Evolutionary conservation across 2,113 vertebrate species (phyloP).

Genomic region (Saccopteryx bilineata): DNA sequence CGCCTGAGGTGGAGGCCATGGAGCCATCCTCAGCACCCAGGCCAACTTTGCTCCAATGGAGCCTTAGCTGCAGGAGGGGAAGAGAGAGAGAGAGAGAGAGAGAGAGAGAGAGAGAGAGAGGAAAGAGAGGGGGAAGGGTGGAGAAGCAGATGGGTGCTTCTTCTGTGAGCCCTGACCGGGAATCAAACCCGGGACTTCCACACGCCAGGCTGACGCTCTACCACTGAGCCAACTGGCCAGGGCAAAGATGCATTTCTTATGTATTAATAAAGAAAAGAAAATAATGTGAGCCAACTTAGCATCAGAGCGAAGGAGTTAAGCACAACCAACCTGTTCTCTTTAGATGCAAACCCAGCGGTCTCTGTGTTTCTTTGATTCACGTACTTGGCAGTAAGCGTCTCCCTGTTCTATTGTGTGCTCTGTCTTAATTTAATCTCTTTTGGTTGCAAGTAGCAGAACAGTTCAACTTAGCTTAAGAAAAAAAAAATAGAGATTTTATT

Average conservation of each 20-base stretch:
- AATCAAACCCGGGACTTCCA: no score
- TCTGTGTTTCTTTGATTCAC: constrained; percentile 15
- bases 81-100: no score
- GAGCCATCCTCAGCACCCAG: no score
- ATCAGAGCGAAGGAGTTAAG: neutral
- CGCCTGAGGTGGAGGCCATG: no score
- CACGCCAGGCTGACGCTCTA: no score
- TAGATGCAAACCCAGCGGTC: neutral
- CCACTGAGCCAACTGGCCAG: no score
- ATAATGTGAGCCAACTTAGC: neutral
- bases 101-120: no score
- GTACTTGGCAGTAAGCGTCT: neutral
- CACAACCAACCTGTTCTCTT: neutral
- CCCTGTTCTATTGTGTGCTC: neutral
- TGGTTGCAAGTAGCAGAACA: neutral
- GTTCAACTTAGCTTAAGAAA: neutral
- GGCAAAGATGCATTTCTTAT: neutral
- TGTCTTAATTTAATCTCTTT: constrained; percentile 35
- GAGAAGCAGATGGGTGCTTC: no score
- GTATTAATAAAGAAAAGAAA: constrained; percentile 31
- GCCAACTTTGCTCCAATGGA: no score
- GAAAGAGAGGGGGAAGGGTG: no score
- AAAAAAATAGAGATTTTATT: neutral
- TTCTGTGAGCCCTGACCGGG: no score
- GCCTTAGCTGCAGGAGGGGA: no score